Evolutionary conservation across 2,888 invertebrate species (phyloP).

Genomic region (Hypomecis punctinalis): DNA sequence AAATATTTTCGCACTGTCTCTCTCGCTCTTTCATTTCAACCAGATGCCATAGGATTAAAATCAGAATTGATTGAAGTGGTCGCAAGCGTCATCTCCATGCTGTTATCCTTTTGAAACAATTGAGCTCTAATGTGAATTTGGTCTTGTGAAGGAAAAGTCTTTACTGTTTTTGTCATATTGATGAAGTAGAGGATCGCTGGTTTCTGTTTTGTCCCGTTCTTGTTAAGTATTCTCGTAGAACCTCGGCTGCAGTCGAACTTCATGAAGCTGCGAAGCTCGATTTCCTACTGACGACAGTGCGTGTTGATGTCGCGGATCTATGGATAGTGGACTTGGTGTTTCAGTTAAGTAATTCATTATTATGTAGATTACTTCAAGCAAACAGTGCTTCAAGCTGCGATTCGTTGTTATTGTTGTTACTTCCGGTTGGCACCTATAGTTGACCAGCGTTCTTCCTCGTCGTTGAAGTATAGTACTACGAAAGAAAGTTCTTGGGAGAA

Average conservation of each 20-base stretch:
- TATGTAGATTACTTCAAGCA: slow-evolving; percentile 1
- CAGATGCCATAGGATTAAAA: slow-evolving; percentile 8
- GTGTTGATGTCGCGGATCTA: slow-evolving; percentile 2
- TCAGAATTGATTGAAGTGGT: slow-evolving; percentile 4
- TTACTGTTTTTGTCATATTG: slow-evolving; percentile 34
- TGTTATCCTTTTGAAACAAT: slow-evolving; percentile 29
- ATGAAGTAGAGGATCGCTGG: slow-evolving; percentile 1
- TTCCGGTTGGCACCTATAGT: not conserved
- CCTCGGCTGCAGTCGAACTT: slow-evolving; percentile 1
- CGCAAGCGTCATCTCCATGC: slow-evolving; percentile 4
- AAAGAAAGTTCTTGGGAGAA: slow-evolving; percentile 25
- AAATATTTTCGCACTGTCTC: no score
- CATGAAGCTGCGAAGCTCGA: slow-evolving; percentile 4
- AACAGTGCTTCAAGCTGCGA: slow-evolving; percentile 5
- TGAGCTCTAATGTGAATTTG: slow-evolving; percentile 41
- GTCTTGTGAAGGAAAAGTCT: slow-evolving; percentile 35
- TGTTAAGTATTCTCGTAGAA: slow-evolving; percentile 8
- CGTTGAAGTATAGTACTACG: slow-evolving; percentile 4
- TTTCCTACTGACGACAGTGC: slow-evolving; percentile 8
- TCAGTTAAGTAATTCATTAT: slow-evolving; percentile 2
- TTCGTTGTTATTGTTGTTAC: slow-evolving; percentile 1
- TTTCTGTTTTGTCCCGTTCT: slow-evolving; percentile 7
- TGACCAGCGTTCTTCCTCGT: slow-evolving; percentile 2
- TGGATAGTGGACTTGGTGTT: slow-evolving; percentile 4
- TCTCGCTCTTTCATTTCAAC: slow-evolving; percentile 1